Percentiles rank a stretch among this genome's conserved stretches.
Conservation (phyloP, 2,888 invertebrate species). For the Plagodis dolabraria region DNA sequence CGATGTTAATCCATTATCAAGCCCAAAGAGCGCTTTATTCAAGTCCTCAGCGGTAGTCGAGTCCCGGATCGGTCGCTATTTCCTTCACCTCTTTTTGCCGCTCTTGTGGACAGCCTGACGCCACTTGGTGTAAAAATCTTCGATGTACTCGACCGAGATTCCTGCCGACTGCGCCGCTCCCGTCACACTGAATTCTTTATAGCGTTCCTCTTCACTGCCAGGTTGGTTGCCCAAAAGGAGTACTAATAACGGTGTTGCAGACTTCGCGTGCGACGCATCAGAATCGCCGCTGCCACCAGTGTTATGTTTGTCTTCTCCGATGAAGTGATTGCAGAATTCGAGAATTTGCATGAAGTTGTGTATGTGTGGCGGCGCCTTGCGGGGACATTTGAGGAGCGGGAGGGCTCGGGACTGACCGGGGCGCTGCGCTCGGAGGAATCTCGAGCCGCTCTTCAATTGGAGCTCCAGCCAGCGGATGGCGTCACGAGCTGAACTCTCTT, state of each 20-base stretch:
- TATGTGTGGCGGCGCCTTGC: slow-evolving; percentile 74
- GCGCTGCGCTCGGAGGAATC: slow-evolving; percentile 94
- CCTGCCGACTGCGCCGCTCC: slow-evolving; percentile 93
- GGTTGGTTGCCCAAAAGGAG: slow-evolving; percentile 88
- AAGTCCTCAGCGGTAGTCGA: slow-evolving; percentile 52
- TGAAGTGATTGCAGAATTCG: slow-evolving; percentile 93
- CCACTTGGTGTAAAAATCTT: slow-evolving; percentile 94
- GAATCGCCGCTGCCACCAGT: slow-evolving; percentile 70
- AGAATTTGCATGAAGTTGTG: slow-evolving; percentile 92
- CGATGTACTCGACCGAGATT: slow-evolving; percentile 92
- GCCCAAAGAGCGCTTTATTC: slow-evolving; percentile 32
- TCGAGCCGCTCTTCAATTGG: slow-evolving; percentile 93
- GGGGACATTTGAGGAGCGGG: slow-evolving; percentile 80
- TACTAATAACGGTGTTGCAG: slow-evolving; percentile 88
- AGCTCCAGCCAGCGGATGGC: slow-evolving; percentile 97
- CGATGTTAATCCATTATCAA: slow-evolving; percentile 28
- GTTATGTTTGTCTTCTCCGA: slow-evolving; percentile 67
- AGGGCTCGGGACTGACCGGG: slow-evolving; percentile 91
- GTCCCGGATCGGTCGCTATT: slow-evolving; percentile 49
- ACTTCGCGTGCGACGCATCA: slow-evolving; percentile 59
- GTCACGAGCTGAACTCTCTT: slow-evolving; percentile 93
- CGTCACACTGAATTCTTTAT: slow-evolving; percentile 89
- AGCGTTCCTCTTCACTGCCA: slow-evolving; percentile 76
- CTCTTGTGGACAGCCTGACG: slow-evolving; percentile 86
- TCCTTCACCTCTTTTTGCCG: slow-evolving; percentile 78